Evolutionary conservation across 2,888 invertebrate genomes (phyloP), one percentile per base, ranked within the genome.

Genomic region (Hemithea aestivaria): DNA sequence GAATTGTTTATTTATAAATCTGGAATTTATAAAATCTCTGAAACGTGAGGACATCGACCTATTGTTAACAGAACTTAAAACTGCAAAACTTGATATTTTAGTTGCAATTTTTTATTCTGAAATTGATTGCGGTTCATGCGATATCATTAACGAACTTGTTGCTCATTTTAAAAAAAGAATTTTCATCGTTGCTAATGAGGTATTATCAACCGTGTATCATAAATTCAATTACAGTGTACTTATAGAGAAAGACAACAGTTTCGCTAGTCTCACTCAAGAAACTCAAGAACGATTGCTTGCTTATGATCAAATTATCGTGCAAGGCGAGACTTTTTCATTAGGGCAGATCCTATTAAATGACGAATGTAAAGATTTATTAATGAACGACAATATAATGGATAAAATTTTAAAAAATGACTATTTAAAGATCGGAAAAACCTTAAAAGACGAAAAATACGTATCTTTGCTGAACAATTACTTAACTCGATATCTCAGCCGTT

Each of bases 281-380:
- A 11, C 27, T 7, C 35, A 35, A 23, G 16, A 23, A 3, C 4
- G n/a, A 5, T 23, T 27, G 2, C 10, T 35, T 1, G 16, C 9
- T 7, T 10, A 10, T 28, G n/a, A 20, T 23, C 27, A 35, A 35
- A 10, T 35, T 11, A 23, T 8, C 2, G 6, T 9, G 7, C 35
- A 35, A 20, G 35, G 35, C 7, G 27, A 9, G 7, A n/a, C 10
- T 23, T 22, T 28, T 28, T 8, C n/a, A 12, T 20, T 35, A n/a
- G n/a, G n/a, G 10, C n/a, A 27, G 9, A 2, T 3, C 1, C 2
- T 35, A 6, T 16, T 35, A 16, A 12, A 28, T 28, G 22, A 23
- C 6, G 7, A 20, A 12, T 22, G 9, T 4, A 27, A 20, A 20
- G 23, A 23, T 28, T 35, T 28, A 35, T 35, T n/a, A 12, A 6